Conservation (phyloP, 2,113 vertebrate genomes). For the Catharus minimus region DNA sequence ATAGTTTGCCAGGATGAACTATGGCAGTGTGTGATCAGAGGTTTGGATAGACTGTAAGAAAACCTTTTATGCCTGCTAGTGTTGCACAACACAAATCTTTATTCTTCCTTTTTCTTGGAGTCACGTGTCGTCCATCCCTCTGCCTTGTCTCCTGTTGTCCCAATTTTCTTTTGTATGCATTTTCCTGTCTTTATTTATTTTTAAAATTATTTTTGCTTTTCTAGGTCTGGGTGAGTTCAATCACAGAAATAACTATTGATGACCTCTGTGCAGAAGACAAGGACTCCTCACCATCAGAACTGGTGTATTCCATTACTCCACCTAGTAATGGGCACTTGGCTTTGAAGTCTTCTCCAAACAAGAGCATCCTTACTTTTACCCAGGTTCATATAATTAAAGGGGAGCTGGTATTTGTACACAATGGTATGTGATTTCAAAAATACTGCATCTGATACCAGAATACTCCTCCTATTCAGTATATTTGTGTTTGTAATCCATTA, state of each 20-base stretch:
- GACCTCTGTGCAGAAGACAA: constrained; percentile 82
- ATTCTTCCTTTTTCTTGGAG: background rate
- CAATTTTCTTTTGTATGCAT: background rate
- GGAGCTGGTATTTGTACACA: constrained; percentile 86
- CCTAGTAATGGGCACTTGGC: constrained; percentile 87
- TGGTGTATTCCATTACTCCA: constrained; percentile 81
- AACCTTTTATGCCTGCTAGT: background rate
- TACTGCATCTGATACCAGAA: background rate
- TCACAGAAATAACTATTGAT: constrained; percentile 80
- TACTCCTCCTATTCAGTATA: background rate
- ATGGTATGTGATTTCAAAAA: constrained; percentile 72
- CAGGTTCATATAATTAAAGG: constrained; percentile 83
- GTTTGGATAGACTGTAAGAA: background rate
- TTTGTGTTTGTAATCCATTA: background rate
- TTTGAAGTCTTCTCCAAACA: constrained; percentile 80
- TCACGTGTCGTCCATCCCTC: fast-evolving
- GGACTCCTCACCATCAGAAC: constrained; percentile 77
- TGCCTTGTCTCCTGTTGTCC: fast-evolving
- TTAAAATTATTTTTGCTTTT: background rate
- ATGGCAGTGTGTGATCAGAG: background rate
- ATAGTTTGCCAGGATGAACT: background rate
- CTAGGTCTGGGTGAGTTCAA: constrained; percentile 87
- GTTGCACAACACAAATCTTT: background rate
- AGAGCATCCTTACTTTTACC: constrained; percentile 85
- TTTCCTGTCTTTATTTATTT: background rate